A percentile compares a stretch with the other conserved stretches of the same genome.
phyloP scores from a whole-genome alignment of 2,888 invertebrate species.

The Drosophila atripex region DNA sequence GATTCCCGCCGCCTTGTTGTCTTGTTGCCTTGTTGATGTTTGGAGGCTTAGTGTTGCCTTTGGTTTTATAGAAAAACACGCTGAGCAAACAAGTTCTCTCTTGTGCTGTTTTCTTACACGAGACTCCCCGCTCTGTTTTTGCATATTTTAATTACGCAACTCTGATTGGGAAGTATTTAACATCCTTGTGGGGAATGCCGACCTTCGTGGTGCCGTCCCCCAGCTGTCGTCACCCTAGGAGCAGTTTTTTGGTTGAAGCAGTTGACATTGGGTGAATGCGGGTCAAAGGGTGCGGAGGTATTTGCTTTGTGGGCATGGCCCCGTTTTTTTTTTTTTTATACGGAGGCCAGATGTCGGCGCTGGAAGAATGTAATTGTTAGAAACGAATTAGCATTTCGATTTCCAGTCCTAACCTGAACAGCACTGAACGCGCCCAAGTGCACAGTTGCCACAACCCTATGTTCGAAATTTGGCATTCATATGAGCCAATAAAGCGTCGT shows the following conservation, averaged over 20 bases:
- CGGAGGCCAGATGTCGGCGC: conserved; percentile 2
- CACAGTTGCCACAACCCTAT: background rate
- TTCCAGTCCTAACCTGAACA: conserved; percentile 16
- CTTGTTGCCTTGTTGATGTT: conserved; percentile 47
- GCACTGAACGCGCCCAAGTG: background rate
- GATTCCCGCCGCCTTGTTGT: conserved; percentile 40
- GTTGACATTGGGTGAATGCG: conserved; percentile 14
- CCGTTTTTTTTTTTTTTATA: conserved; percentile 4
- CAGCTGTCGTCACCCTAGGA: conserved; percentile 37
- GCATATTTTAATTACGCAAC: conserved; percentile 77
- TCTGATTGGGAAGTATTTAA: conserved; percentile 73
- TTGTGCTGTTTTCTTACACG: conserved; percentile 32
- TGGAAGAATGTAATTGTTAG: background rate
- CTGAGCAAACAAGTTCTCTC: conserved; percentile 74
- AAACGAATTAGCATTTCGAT: conserved; percentile 20
- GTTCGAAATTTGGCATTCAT: conserved; percentile 21
- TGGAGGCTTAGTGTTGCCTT: conserved; percentile 40
- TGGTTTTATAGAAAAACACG: conserved; percentile 76
- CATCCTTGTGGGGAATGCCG: conserved; percentile 40
- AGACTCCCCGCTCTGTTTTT: conserved; percentile 63
- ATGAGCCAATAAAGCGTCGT: conserved; percentile 29
- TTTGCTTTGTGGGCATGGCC: conserved; percentile 19
- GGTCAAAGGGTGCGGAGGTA: conserved; percentile 34
- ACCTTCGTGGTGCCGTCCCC: conserved; percentile 27
- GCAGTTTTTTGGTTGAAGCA: conserved; percentile 20